Evolutionary conservation across 2,888 invertebrate genomes (phyloP), one percentile per base, ranked within the genome.

Genomic region (Acrobasis repandana): DNA sequence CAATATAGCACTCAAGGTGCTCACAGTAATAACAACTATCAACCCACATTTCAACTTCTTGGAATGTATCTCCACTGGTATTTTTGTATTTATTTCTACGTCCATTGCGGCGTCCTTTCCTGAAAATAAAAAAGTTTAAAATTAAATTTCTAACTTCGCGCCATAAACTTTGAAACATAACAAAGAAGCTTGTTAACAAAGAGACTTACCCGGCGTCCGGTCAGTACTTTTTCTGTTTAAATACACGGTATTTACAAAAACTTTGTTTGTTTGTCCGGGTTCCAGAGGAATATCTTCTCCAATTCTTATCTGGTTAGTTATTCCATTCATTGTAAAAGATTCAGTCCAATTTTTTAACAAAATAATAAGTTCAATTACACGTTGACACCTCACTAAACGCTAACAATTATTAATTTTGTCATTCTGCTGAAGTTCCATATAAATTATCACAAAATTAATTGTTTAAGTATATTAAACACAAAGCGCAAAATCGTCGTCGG

Each of bases 81-180:
- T 36, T 34, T 58, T 58, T 9, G 58, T 38, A 20, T 58, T 58
- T 20, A 58, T 48, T 60, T 36, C 43, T 15, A 18, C 18, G 18
- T 54, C 54, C 54, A 48, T 48, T 43, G 28, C 47, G 43, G 33
- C 57, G 52, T 33, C 34, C 61, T 61, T 46, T 18, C 65, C 61
- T 58, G 16, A 14, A 58, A 58, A 33, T 28, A 33, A 49, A 58
- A 36, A 18, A 36, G 11, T 20, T 15, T 9, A 10, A 18, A 6
- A 16, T 43, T 14, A 14, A 16, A 54, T 38, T 54, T 38, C 18
- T 14, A 54, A 20, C 38, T 54, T 54, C 54, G 54, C 54, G 54
- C 54, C 54, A 54, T 38, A 54, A 54, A 54, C 34, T 54, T 38
- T 14, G 9, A 18, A n/a, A n/a, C n/a, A n/a, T n/a, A 50, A 50